Percentiles rank a stretch among this genome's conserved stretches.
Conservation (phyloP, 1,140 invertebrate genomes). For the Pseudomyrmex gracilis region DNA sequence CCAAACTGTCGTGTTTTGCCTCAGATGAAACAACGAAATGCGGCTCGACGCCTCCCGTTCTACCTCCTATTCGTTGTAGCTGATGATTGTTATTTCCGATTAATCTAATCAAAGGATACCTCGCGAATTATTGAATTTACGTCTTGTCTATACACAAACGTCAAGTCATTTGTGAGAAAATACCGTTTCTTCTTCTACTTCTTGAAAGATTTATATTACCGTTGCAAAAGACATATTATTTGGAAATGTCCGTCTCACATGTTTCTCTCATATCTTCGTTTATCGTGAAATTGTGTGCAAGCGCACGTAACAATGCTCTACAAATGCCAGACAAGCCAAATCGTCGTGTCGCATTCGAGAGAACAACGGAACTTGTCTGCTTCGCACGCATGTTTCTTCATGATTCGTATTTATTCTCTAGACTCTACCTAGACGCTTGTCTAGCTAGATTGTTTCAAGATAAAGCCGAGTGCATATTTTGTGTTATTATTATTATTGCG, state of each 20-base stretch:
- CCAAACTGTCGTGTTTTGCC: constrained; percentile 76
- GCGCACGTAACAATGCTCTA: constrained; percentile 10
- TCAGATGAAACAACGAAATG: constrained; percentile 68
- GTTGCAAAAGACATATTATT: not conserved
- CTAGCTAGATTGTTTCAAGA: no score
- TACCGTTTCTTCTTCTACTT: not conserved
- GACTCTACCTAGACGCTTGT: no score
- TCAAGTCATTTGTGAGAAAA: not conserved
- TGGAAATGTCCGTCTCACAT: not conserved
- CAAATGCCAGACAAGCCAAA: constrained; percentile 23
- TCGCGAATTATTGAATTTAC: constrained; percentile 18
- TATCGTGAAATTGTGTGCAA: not conserved
- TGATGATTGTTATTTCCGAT: constrained; percentile 59
- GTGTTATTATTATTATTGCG: no score
- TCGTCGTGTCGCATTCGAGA: constrained; percentile 31
- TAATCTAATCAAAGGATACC: constrained; percentile 62
- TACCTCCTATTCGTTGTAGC: constrained; percentile 58
- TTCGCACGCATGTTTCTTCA: not conserved
- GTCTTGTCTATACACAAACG: not conserved
- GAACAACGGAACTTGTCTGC: constrained; percentile 19
- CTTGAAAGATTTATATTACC: not conserved
- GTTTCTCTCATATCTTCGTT: not conserved
- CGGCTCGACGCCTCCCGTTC: constrained; percentile 15
- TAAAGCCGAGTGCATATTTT: no score
- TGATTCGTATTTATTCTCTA: constrained; percentile 8